Percentiles rank a stretch among this genome's conserved stretches.
phyloP scores from a whole-genome alignment of 2,888 invertebrate genomes.

The Polymixis lichenea region DNA sequence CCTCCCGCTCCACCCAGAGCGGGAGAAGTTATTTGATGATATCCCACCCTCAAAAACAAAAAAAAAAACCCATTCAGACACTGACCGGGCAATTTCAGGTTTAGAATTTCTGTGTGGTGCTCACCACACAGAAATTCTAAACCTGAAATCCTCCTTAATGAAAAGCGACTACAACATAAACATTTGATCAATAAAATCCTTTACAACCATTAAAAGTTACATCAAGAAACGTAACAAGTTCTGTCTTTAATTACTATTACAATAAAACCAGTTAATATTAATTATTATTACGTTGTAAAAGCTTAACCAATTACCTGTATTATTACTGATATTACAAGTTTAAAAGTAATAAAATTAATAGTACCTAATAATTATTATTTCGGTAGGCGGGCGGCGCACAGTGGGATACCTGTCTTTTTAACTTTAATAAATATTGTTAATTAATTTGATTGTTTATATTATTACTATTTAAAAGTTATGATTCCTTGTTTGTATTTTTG shows the following conservation, averaged over 20 bases:
- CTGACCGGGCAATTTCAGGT: neutral
- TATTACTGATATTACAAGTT: constrained; percentile 54
- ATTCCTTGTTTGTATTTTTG: constrained; percentile 32
- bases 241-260: constrained; percentile 31
- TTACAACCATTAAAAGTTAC: constrained; percentile 16
- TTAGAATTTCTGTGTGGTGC: too few species aligned
- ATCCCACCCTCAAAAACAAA: too few species aligned
- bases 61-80: neutral
- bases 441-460: constrained; percentile 50
- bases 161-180: neutral
- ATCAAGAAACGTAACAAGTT: constrained; percentile 24
- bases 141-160: neutral
- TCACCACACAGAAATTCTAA: neutral
- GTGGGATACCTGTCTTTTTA: constrained; percentile 44
- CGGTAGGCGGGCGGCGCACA: constrained; percentile 43
- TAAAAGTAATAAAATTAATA: constrained; percentile 63
- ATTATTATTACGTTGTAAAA: constrained; percentile 51
- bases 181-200: constrained; percentile 22
- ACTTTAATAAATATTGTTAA: constrained; percentile 56
- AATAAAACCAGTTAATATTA: constrained; percentile 42
- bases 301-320: constrained; percentile 29
- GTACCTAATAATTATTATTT: constrained; percentile 53
- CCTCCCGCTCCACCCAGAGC: too few species aligned
- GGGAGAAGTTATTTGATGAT: too few species aligned
- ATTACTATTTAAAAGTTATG: constrained; percentile 37